These are phyloP conservation scores for Trichoplusia ni DNA, from an alignment of 1,140 invertebrate genomes.

Conservation along the genomic window DNA sequence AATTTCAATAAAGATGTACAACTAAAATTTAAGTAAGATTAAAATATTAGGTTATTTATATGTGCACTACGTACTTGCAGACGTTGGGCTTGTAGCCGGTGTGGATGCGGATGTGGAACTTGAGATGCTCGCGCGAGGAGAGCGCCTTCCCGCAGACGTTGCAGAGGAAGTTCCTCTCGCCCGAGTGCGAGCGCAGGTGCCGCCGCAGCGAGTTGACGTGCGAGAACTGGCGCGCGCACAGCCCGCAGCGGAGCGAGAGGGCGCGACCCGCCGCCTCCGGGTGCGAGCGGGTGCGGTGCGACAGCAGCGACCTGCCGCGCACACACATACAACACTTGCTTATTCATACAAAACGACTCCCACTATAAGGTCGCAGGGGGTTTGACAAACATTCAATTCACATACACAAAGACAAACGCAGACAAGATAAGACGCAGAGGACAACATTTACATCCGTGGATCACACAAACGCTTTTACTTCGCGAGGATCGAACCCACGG, in stretches of 20 bases:
- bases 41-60: too few species aligned
- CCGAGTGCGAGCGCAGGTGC: conserved; percentile 84
- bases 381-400: too few species aligned
- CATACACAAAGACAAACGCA: too few species aligned
- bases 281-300: conserved; percentile 67
- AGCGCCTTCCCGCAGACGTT: conserved; percentile 91
- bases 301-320: conserved; percentile 55
- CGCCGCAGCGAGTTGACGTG: conserved; percentile 82
- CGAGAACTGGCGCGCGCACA: conserved; percentile 77
- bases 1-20: too few species aligned
- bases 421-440: too few species aligned
- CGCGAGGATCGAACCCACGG: too few species aligned
- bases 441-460: too few species aligned
- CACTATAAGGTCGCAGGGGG: too few species aligned
- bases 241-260: conserved; percentile 71
- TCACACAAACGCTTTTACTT: too few species aligned
- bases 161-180: conserved; percentile 84
- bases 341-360: too few species aligned
- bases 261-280: conserved; percentile 61
- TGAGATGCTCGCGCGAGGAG: conserved; percentile 86
- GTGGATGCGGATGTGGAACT: conserved; percentile 87
- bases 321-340: not conserved
- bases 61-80: conserved; percentile 79
- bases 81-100: conserved; percentile 88
- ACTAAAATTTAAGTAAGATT: too few species aligned